Base-by-base conservation (phyloP, 2,797 vertebrate genomes). In the Poeciliopsis infans region DNA sequence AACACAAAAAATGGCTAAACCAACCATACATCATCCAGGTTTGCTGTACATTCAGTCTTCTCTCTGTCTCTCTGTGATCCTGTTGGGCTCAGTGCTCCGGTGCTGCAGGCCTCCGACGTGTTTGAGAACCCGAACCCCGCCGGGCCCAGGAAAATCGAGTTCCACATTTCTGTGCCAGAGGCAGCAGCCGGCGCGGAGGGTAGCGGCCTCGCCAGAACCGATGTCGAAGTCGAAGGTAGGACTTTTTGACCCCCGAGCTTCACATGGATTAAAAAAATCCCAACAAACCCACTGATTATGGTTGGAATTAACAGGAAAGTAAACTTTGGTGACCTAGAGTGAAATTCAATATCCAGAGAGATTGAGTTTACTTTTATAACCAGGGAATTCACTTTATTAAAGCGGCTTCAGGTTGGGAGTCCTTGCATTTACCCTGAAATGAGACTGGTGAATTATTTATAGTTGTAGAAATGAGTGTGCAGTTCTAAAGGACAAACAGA, bases 131-230 rank as follows among this genome's bases (percentile, higher is more conserved):
- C 95, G 0, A 96, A 96, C 79, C 88, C 95, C 0, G 70, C 96
- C 36, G 96, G 96, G 15, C 96, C 92, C 61, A 98, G 94, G 92
- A 99, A 97, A 95, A 98, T 99, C 3, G 97, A 99, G 90, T 98
- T 99, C 92, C 97, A 98, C 92, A 98, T 99, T 92, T 96, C 96
- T 25, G 89, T 89, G 78, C 89, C 96, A 55, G 97, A 98, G 41
- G 95, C 95, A 59, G 91, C 95, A 1, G 81, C 91, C 75, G 85
- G 90, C 78, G 90, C 94, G 89, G 96, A 97, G 79, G 94, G 91
- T 76, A 92, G 94, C 4, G 86, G 72, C 61, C 70, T 75, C 10
- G 85, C 78, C 20, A 87, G 89, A 64, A 90, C 89, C 66, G 92
- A 95, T 70, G 90, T 95, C 74, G 89, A 93, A 59, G 91, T 76